Conservation (phyloP, 1,140 invertebrate genomes). For the Catajapyx aquilonaris region DNA sequence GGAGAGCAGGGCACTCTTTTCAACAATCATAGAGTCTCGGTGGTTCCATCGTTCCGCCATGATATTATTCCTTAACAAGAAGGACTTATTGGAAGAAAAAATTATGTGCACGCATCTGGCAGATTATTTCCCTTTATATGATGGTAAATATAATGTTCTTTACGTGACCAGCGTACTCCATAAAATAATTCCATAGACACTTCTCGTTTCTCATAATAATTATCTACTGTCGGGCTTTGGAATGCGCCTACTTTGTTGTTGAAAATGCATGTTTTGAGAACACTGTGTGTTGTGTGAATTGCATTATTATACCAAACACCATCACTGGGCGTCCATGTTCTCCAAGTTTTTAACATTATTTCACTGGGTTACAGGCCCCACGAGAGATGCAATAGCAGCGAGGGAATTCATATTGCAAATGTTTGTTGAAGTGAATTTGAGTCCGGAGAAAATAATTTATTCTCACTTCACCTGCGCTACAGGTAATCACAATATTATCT, state of each 20-base stretch:
- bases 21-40: constrained; percentile 99
- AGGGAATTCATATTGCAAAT: constrained; percentile 99
- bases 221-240: too few species aligned
- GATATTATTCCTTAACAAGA: constrained; percentile 99
- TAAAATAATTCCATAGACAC: too few species aligned
- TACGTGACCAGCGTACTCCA: too few species aligned
- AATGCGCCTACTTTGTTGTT: too few species aligned
- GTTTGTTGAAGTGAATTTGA: constrained; percentile 99
- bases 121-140: constrained; percentile 99
- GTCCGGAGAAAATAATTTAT: constrained; percentile 99
- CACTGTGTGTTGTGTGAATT: too few species aligned
- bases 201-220: too few species aligned
- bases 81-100: constrained; percentile 99
- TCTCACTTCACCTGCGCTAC: constrained; percentile 99
- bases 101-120: constrained; percentile 99
- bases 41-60: constrained; percentile 99
- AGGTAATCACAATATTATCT: constrained; percentile 41
- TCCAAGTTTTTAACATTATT: too few species aligned
- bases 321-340: too few species aligned
- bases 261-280: too few species aligned
- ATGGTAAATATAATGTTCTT: constrained; percentile 62
- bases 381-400: constrained; percentile 93
- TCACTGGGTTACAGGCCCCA: constrained; percentile 53
- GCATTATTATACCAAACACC: too few species aligned
- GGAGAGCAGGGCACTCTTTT: constrained; percentile 98